These are phyloP conservation scores for Drosophila setifemur DNA, from an alignment of 1,140 invertebrate species.

Conservation along the genomic window DNA sequence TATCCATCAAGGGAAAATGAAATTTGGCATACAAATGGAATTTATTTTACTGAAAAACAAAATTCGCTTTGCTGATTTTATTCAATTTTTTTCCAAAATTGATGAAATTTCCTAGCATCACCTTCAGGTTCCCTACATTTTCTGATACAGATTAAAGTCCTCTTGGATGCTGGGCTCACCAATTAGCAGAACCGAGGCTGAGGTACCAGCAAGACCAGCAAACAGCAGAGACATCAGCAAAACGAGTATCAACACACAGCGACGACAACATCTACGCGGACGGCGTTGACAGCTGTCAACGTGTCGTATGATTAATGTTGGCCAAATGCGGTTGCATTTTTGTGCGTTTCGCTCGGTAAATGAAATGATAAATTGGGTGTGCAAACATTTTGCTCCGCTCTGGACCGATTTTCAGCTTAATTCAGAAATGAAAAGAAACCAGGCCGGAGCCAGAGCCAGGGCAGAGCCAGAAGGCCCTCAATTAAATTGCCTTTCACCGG, in stretches of 20 bases:
- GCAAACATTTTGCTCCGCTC: conserved; percentile 34
- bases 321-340: conserved; percentile 66
- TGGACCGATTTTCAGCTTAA: conserved; percentile 47
- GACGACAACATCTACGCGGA: conserved; percentile 25
- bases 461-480: conserved; percentile 33
- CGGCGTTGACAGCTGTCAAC: conserved; percentile 74
- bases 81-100: too few relatives aligned
- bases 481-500: conserved; percentile 55
- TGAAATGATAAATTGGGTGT: conserved; percentile 65
- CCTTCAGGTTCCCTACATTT: too few relatives aligned
- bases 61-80: too few relatives aligned
- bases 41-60: too few relatives aligned
- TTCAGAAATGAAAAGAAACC: conserved; percentile 37
- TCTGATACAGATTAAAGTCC: too few relatives aligned
- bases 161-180: neutral
- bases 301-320: conserved; percentile 78
- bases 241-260: neutral
- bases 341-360: conserved; percentile 49
- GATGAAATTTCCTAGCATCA: too few relatives aligned
- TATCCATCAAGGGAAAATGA: too few relatives aligned
- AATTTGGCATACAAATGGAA: too few relatives aligned
- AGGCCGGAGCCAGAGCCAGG: conserved; percentile 4
- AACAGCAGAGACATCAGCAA: neutral
- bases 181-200: conserved; percentile 27
- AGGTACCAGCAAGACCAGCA: neutral